Percentiles rank a stretch among this genome's conserved stretches.
Evolutionary conservation across 2,113 vertebrate genomes (phyloP).

Genomic region (Athene cunicularia): DNA sequence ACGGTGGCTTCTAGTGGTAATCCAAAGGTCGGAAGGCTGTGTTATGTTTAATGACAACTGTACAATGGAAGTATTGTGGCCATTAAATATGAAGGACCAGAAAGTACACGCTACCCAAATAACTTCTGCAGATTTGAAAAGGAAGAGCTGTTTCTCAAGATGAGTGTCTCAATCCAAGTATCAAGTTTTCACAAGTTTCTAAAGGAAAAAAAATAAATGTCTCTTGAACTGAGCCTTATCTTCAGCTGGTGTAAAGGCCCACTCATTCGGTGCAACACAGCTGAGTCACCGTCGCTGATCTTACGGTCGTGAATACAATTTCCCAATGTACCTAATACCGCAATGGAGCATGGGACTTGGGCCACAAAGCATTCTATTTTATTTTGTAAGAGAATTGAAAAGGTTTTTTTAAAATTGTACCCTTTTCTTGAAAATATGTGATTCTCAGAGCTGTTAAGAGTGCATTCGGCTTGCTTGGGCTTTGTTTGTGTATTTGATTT

Average conservation of each 20-base stretch:
- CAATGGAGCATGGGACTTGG: neutral
- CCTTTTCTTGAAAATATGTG: neutral
- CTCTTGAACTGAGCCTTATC: neutral
- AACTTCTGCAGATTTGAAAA: conserved; percentile 37
- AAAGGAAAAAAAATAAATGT: conserved; percentile 7
- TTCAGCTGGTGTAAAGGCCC: neutral
- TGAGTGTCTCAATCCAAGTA: conserved; percentile 3
- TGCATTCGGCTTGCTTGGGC: neutral
- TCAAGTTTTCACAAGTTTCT: neutral
- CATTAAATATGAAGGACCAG: conserved; percentile 25
- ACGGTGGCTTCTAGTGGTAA: neutral
- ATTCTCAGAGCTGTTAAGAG: neutral
- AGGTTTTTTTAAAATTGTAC: neutral
- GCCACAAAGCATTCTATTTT: neutral
- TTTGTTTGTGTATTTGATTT: neutral
- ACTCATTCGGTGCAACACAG: accelerated
- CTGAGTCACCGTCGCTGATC: neutral
- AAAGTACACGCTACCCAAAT: neutral
- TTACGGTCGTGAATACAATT: neutral
- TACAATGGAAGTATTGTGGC: neutral
- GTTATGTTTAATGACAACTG: neutral
- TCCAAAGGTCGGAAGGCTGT: neutral
- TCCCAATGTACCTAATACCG: neutral
- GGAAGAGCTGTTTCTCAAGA: neutral
- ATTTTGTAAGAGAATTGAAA: neutral